Percentiles rank a stretch among this genome's conserved stretches.
Evolutionary conservation across 2,888 invertebrate genomes (phyloP).

Genomic region (Lasioglossum leucozonium): DNA sequence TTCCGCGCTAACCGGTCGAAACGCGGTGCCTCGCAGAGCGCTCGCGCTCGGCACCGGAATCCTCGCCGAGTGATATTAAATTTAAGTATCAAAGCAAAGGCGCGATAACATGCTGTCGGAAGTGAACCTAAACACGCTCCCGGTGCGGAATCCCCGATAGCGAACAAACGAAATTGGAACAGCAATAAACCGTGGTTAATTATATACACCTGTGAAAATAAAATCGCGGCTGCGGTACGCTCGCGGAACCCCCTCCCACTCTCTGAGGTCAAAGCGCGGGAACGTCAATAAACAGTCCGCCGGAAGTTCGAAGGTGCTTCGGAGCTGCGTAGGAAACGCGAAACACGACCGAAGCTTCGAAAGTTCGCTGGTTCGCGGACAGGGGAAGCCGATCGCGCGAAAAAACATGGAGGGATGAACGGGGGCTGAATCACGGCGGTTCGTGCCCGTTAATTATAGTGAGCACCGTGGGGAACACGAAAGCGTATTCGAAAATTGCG

Average conservation of each 20-base stretch:
- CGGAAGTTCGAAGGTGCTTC: slow-evolving; percentile 60
- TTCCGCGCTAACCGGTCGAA: not conserved
- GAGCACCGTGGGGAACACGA: slow-evolving; percentile 69
- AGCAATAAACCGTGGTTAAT: slow-evolving; percentile 53
- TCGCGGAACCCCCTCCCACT: slow-evolving; percentile 32
- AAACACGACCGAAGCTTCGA: not conserved
- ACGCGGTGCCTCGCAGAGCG: not conserved
- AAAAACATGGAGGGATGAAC: slow-evolving; percentile 15
- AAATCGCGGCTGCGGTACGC: slow-evolving; percentile 40
- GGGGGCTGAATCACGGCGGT: slow-evolving; percentile 60
- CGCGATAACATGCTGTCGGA: slow-evolving; percentile 17
- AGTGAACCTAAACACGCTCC: slow-evolving; percentile 27
- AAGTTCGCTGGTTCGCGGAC: not conserved
- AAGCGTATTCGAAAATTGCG: slow-evolving; percentile 76
- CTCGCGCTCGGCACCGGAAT: slow-evolving; percentile 2
- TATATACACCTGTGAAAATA: slow-evolving; percentile 60
- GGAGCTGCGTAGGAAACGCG: slow-evolving; percentile 16
- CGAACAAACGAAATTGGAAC: slow-evolving; percentile 38
- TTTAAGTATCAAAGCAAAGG: slow-evolving; percentile 1
- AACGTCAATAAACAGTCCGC: slow-evolving; percentile 64
- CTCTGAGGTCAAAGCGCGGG: slow-evolving; percentile 63
- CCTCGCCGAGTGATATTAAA: slow-evolving; percentile 28
- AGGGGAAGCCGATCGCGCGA: not conserved
- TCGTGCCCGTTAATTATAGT: slow-evolving; percentile 76
- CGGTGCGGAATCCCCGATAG: not conserved